Percentiles rank a stretch among this genome's conserved stretches.
phyloP scores from a whole-genome alignment of 2,888 invertebrate genomes.

The Hyposoter didymator region DNA sequence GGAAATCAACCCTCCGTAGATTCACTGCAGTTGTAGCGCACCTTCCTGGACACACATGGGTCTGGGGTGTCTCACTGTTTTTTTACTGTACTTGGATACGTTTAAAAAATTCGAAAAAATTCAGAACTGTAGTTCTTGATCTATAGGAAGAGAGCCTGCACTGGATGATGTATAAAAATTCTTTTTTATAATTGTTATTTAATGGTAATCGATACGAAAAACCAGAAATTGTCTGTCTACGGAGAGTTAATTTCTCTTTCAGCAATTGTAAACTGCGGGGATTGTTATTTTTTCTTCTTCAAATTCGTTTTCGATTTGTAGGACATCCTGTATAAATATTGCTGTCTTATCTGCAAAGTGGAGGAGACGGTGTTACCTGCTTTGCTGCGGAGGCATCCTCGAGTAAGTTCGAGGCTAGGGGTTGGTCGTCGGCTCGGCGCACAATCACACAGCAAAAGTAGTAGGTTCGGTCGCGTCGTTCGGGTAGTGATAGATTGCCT shows the following conservation, averaged over 20 bases:
- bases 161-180: no score
- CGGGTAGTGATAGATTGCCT: constrained; percentile 80
- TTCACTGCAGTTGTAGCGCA: no score
- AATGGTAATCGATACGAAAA: no score
- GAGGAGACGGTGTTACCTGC: constrained; percentile 58
- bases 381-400: constrained; percentile 40
- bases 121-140: no score
- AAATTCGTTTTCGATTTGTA: neutral
- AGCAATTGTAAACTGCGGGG: neutral
- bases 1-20: no score
- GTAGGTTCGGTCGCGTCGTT: constrained; percentile 60
- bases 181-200: no score
- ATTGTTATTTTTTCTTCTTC: neutral
- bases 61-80: no score
- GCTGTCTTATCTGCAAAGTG: constrained; percentile 64
- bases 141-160: no score
- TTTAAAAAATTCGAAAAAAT: no score
- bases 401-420: constrained; percentile 22
- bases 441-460: constrained; percentile 57
- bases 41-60: no score
- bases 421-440: constrained; percentile 30
- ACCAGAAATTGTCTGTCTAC: no score
- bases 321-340: constrained; percentile 25
- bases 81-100: no score
- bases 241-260: neutral